phyloP scores from a whole-genome alignment of 64 coral and sea anemone species.

The Montipora efflorescens region DNA sequence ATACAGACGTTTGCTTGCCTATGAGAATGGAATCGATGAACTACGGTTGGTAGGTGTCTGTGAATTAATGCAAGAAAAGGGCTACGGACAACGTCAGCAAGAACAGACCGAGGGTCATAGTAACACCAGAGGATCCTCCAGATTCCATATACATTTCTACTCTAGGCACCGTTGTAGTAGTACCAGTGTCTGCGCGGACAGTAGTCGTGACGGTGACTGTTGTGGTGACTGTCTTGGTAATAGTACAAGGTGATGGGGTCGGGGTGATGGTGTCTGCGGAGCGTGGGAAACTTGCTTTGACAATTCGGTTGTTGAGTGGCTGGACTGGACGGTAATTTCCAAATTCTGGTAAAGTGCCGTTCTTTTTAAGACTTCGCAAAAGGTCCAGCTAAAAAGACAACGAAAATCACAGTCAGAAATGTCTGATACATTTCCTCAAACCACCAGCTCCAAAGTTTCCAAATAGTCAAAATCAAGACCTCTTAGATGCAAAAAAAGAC shows the following conservation, averaged over 20 bases:
- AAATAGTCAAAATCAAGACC: no score
- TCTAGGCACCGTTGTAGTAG: not conserved
- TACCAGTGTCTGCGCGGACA: not conserved
- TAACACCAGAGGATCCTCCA: conserved; percentile 4
- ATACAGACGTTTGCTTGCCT: no score
- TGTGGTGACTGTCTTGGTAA: not conserved
- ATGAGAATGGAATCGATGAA: not conserved
- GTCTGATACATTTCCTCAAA: not conserved
- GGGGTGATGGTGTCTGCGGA: not conserved
- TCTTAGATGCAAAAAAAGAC: no score
- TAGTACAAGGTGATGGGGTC: not conserved
- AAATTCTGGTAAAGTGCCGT: no score
- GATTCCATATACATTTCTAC: not conserved
- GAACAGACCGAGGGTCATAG: not conserved
- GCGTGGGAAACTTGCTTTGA: conserved; percentile 45
- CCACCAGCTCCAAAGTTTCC: not conserved
- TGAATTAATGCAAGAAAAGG: not conserved
- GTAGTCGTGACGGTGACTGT: not conserved
- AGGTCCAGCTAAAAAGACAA: no score
- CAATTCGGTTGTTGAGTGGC: conserved; percentile 52
- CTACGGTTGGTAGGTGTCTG: not conserved
- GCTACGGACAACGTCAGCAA: conserved; percentile 1
- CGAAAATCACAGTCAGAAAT: not conserved
- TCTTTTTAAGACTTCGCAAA: no score
- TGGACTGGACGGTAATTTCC: no score